Base-by-base conservation (phyloP, 2,113 vertebrate species). In the Butorides virescens region DNA sequence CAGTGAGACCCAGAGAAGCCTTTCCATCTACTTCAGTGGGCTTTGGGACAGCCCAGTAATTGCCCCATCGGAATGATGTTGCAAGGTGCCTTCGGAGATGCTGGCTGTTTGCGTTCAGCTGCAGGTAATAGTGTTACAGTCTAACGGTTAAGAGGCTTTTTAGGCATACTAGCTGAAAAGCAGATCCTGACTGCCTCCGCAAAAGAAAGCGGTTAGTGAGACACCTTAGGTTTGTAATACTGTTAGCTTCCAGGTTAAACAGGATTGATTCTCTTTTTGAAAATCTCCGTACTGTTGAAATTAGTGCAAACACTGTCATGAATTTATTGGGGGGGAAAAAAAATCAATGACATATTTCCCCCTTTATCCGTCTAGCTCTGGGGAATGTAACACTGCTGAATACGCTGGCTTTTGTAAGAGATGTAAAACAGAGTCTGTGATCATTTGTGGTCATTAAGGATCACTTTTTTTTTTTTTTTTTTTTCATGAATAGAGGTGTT, bases 401-500 rank as follows among this genome's bases (percentile, higher is more conserved):
- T 61, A 47, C 1, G 3, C 56, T 97, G 70, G 56, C 80, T 92
- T 96, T 96, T 90, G 76, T 87, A 93, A 76, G 88, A 95, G 94
- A 97, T 76, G 76, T 89, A 92, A 96, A 96, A 87, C 88, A 96
- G 93, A 86, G 88, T 61, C 84, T 94, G 83, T 91, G 94, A 95
- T 96, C 95, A 85, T 91, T 96, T 93, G 73, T 42, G 91, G 97
- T 96, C 94, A 92, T 92, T 97, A 96, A 91, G 84, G 77, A 92
- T 85, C n/a, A n/a, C 30, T 70, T 72, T 80, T 59, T 73, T 80
- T 59, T 73, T n/a, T n/a, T 36, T 42, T 42, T 50, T 20, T 49
- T 82, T 94, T 92, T 78, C 92, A 92, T 91, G 95, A 96, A 81
- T 93, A 95, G 94, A 96, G 92, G 97, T 95, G 95, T 96, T 96